Percentiles rank a stretch among this genome's conserved stretches.
These are phyloP conservation scores for Nineta flava DNA, from an alignment of 2,888 invertebrate species.

Conservation along the genomic window DNA sequence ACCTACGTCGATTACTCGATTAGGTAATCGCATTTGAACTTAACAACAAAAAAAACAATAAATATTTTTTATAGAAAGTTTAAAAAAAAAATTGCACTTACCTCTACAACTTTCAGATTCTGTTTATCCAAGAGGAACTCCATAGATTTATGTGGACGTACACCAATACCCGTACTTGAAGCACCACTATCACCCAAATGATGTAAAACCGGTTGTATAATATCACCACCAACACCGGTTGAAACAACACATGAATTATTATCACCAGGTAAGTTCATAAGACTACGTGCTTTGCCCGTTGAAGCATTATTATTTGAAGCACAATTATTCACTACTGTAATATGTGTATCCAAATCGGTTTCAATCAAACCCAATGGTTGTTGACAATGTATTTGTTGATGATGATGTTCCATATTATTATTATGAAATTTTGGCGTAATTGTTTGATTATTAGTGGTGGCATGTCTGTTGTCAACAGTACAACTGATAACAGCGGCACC, in stretches of 20 bases:
- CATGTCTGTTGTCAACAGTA: neutral
- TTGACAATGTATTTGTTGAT: constrained; percentile 30
- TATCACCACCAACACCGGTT: constrained; percentile 35
- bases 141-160: constrained; percentile 74
- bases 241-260: constrained; percentile 29
- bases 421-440: no score
- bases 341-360: constrained; percentile 74
- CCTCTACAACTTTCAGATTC: constrained; percentile 74
- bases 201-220: constrained; percentile 28
- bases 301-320: constrained; percentile 10
- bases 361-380: constrained; percentile 64
- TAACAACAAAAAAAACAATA: no score
- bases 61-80: no score
- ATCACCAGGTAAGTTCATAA: constrained; percentile 40
- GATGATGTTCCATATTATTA: constrained; percentile 10
- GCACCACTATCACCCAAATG: constrained; percentile 14
- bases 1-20: no score
- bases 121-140: constrained; percentile 90
- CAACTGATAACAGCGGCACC: neutral
- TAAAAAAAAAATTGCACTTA: constrained; percentile 33
- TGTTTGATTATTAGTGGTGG: no score
- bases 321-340: constrained; percentile 24
- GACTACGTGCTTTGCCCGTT: constrained; percentile 41
- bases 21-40: no score
- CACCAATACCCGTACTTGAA: constrained; percentile 22